Conservation (phyloP, 2,888 invertebrate genomes). For the Pseudolycoriella hygida region DNA sequence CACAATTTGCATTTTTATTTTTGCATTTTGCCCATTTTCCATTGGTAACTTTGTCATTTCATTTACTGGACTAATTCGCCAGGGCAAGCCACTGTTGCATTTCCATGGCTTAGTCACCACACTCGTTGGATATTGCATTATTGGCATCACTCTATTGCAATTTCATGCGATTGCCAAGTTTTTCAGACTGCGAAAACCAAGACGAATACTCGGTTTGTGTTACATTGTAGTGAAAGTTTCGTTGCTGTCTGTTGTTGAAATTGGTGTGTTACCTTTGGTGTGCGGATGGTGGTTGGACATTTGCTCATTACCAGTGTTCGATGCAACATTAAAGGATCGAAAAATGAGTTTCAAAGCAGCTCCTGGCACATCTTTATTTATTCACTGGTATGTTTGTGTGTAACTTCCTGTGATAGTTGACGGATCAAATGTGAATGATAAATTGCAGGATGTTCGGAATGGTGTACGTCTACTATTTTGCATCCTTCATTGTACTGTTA, state of each 20-base stretch:
- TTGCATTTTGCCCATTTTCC: conserved; percentile 93
- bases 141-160: conserved; percentile 65
- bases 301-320: conserved; percentile 84
- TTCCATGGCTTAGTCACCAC: conserved; percentile 90
- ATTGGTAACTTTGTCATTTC: conserved; percentile 76
- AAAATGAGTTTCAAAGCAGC: conserved; percentile 76
- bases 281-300: conserved; percentile 99
- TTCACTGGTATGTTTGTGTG: conserved; percentile 76
- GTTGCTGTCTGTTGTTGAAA: conserved; percentile 87
- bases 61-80: conserved; percentile 35
- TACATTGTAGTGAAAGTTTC: conserved; percentile 73
- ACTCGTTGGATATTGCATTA: conserved; percentile 80
- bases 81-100: conserved; percentile 42
- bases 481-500: conserved; percentile 82
- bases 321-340: conserved; percentile 73
- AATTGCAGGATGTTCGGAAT: conserved; percentile 98
- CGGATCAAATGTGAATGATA: conserved; percentile 22
- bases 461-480: conserved; percentile 98
- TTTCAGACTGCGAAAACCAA: conserved; percentile 60
- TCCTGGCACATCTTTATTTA: conserved; percentile 92
- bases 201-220: conserved; percentile 76
- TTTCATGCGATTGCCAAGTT: conserved; percentile 71
- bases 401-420: too few species aligned
- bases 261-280: conserved; percentile 87
- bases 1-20: conserved; percentile 89